Evolutionary conservation across 2,797 vertebrate species (phyloP).

Genomic region (Bovichtus variegatus): DNA sequence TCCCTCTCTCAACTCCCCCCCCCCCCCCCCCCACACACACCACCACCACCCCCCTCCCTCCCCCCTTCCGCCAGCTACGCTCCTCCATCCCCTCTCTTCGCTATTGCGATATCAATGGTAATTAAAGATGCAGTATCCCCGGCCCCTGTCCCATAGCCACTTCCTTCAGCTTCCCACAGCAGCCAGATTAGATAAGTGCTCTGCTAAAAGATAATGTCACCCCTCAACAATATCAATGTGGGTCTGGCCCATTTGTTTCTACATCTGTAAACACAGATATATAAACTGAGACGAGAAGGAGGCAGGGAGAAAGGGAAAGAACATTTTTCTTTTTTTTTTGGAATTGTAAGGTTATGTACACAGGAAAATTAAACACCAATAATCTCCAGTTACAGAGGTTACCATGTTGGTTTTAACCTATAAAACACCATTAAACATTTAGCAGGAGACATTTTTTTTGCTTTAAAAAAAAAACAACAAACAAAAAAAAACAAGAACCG

Average conservation of each 20-base stretch:
- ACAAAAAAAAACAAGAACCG: not conserved
- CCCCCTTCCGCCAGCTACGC: conserved; percentile 30
- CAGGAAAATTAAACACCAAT: not conserved
- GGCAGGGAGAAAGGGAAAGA: not conserved
- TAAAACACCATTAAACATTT: not conserved
- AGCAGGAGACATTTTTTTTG: not conserved
- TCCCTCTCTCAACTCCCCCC: conserved; percentile 58
- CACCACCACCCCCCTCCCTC: not conserved
- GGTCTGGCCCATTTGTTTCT: conserved; percentile 76
- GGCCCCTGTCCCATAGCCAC: conserved; percentile 76
- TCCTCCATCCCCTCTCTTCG: conserved; percentile 68
- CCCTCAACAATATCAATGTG: conserved; percentile 76
- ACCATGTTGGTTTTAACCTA: not conserved
- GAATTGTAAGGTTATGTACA: not conserved
- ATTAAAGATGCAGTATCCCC: conserved; percentile 86
- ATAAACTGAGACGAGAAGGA: conserved; percentile 24
- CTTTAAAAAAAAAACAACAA: too few relatives aligned
- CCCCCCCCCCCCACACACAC: not conserved
- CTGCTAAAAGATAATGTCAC: conserved; percentile 83
- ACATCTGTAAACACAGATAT: conserved; percentile 69
- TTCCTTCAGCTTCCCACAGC: conserved; percentile 79
- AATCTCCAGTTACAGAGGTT: not conserved
- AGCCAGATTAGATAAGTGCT: conserved; percentile 86
- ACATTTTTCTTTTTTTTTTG: conserved; percentile 16
- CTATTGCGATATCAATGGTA: conserved; percentile 86